Evolutionary conservation across 2,888 invertebrate genomes (phyloP).

Genomic region (Nomada ruficornis): DNA sequence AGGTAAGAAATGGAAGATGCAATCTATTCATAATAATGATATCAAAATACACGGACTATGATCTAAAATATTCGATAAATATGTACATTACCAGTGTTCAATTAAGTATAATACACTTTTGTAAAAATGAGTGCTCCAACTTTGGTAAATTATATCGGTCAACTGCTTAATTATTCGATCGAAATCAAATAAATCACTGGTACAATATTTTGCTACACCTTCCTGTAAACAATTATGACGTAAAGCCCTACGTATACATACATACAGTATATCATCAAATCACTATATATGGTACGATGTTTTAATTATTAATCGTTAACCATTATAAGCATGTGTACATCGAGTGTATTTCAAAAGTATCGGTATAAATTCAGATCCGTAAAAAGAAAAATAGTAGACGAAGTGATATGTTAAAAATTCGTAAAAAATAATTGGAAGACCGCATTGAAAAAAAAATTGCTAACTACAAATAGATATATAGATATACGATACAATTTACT

Average conservation of each 20-base stretch:
- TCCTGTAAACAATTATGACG: conserved; percentile 24
- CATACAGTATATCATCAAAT: conserved; percentile 9
- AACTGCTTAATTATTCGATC: neutral
- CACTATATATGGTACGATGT: conserved; percentile 19
- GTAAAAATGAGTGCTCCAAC: conserved; percentile 3
- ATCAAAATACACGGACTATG: too few species aligned
- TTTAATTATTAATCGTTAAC: conserved; percentile 30
- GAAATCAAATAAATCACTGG: neutral
- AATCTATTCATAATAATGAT: too few species aligned
- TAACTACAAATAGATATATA: conserved; percentile 1
- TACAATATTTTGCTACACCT: conserved; percentile 1
- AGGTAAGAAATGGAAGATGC: too few species aligned
- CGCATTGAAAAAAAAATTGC: neutral
- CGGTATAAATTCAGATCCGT: neutral
- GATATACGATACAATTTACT: conserved; percentile 28
- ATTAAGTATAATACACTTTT: neutral
- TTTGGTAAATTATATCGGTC: neutral
- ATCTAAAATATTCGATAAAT: too few species aligned
- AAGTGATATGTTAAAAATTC: neutral
- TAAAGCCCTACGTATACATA: neutral
- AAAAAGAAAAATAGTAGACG: neutral
- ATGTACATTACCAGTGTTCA: too few species aligned
- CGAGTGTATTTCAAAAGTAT: neutral
- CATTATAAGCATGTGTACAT: conserved; percentile 6
- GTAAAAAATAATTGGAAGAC: conserved; percentile 10